Conservation (phyloP, 2,797 vertebrate genomes). For the Ptychadena robeensis region DNA sequence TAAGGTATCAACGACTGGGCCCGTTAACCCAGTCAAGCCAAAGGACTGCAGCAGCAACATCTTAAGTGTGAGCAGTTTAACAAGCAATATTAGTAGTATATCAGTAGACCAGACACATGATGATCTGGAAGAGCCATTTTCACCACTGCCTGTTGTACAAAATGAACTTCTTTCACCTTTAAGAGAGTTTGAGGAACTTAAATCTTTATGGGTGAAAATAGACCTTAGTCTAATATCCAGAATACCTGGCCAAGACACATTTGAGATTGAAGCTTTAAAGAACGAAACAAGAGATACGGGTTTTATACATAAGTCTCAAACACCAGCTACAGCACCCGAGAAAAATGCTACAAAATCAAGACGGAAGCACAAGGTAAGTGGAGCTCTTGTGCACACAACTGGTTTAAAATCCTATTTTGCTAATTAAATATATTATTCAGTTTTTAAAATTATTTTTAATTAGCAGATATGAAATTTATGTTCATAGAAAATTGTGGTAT, state of each 20-base stretch:
- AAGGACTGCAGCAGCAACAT: slow-evolving; percentile 80
- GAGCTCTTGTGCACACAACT: no score
- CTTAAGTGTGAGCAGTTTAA: slow-evolving; percentile 76
- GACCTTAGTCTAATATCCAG: slow-evolving; percentile 87
- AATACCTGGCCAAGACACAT: slow-evolving; percentile 82
- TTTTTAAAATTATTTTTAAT: neutral
- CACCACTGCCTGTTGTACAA: slow-evolving; percentile 77
- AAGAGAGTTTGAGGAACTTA: slow-evolving; percentile 83
- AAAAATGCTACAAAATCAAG: slow-evolving; percentile 88
- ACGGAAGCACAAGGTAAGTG: slow-evolving; percentile 92
- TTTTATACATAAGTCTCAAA: slow-evolving; percentile 84
- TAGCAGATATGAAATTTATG: neutral
- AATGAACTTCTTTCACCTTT: slow-evolving; percentile 86
- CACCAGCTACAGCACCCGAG: slow-evolving; percentile 74
- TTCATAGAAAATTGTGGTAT: neutral
- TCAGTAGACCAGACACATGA: slow-evolving; percentile 82
- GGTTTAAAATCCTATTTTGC: neutral
- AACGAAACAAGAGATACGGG: slow-evolving; percentile 78
- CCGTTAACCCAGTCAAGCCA: slow-evolving; percentile 71
- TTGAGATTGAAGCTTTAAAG: slow-evolving; percentile 73
- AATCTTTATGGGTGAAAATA: slow-evolving; percentile 96
- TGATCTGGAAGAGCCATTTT: slow-evolving; percentile 79
- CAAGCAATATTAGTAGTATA: slow-evolving; percentile 75
- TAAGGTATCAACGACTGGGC: slow-evolving; percentile 74
- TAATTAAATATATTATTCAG: neutral